Base-by-base conservation (phyloP, 2,797 vertebrate species). In the Mastacembelus armatus region DNA sequence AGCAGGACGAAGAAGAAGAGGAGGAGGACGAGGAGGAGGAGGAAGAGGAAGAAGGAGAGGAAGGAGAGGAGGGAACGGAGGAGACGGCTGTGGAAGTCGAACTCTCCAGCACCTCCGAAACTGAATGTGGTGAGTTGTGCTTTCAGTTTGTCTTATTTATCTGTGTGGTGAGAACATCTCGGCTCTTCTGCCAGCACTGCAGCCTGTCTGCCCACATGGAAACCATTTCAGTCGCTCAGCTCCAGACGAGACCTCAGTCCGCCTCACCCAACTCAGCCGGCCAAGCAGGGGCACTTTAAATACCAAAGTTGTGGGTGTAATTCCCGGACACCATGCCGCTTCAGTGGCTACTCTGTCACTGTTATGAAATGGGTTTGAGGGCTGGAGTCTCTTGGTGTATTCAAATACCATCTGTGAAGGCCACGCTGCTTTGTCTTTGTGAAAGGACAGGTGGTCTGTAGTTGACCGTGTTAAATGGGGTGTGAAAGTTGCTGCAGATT, bases 91-190 rank as follows among this genome's bases (percentile, higher is more conserved):
- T 59, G n/a, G 91, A 92, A 15, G 89, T 84, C 1, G 91, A 90
- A 1, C 78, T 91, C 44, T 92, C 82, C 19, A 93, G 91, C 77
- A 92, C 91, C 21, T 92, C 92, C 0, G 92, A 89, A 61, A 89
- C 85, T 0, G 93, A 93, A 62, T 92, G 89, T 52, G 93, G 93
- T 94, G 81, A 89, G 90, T 84, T 38, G 15, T 58, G 70, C 40
- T 65, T 39, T 52, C 8, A 22, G 18, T 66, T 29, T 39, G 30
- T 24, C 3, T 75, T 10, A n/a, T n/a, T n/a, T 5, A 1, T 58
- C 12, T 21, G 40, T 52, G 48, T n/a, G 50, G 47, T 10, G 57
- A 22, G 45, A 57, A 65, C 33, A 39, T 56, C 36, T 40, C 36
- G 0, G 43, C 64, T 57, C 51, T 48, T 74, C 36, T n/a, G n/a